These are phyloP conservation scores for Alloplasta piceator DNA, from an alignment of 2,888 invertebrate genomes.

Conservation along the genomic window DNA sequence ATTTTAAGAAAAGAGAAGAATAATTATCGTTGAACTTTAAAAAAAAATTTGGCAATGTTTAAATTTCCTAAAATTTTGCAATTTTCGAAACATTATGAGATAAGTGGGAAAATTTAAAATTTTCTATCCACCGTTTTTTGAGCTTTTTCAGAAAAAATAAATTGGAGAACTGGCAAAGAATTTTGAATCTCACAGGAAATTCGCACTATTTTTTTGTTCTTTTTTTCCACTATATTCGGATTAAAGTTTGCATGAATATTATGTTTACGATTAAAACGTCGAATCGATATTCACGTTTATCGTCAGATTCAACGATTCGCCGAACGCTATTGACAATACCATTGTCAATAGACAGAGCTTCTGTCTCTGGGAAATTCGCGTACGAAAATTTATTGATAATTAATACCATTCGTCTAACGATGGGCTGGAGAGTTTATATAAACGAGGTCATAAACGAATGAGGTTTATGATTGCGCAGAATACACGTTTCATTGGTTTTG, in stretches of 20 bases:
- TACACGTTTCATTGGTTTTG: slow-evolving; percentile 33
- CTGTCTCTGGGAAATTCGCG: slow-evolving; percentile 33
- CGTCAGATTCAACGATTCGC: neutral
- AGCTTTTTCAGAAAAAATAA: too few relatives aligned
- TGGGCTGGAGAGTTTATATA: slow-evolving; percentile 35
- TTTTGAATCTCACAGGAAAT: too few relatives aligned
- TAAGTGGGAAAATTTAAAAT: too few relatives aligned
- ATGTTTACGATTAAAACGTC: neutral
- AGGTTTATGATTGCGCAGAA: slow-evolving; percentile 51
- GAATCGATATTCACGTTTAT: neutral
- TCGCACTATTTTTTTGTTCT: too few relatives aligned
- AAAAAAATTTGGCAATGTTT: too few relatives aligned
- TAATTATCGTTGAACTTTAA: too few relatives aligned
- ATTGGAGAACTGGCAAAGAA: too few relatives aligned
- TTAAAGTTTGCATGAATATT: neutral
- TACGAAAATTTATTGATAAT: slow-evolving; percentile 37
- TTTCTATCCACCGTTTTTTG: too few relatives aligned
- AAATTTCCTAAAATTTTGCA: too few relatives aligned
- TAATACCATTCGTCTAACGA: slow-evolving; percentile 54
- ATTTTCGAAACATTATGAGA: too few relatives aligned
- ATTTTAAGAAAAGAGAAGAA: too few relatives aligned
- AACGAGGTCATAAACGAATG: slow-evolving; percentile 40
- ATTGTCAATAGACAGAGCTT: neutral
- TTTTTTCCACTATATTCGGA: too few relatives aligned
- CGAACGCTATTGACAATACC: slow-evolving; percentile 8